A percentile compares a stretch with the other conserved stretches of the same genome.
Conservation (phyloP, 1,140 invertebrate species). For the Penaeus japonicus region DNA sequence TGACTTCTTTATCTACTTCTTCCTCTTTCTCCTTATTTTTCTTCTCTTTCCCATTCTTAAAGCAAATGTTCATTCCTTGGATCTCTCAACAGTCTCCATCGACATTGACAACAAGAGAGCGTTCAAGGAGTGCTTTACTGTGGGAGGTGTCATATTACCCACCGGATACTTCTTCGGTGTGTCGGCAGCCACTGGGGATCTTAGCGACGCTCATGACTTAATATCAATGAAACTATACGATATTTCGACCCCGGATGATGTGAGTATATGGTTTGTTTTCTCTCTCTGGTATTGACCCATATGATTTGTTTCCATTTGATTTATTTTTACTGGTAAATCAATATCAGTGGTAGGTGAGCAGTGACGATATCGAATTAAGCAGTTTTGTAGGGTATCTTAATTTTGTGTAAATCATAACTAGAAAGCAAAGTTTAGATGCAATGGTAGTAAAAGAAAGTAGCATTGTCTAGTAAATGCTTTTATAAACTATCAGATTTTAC, state of each 20-base stretch:
- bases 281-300: neutral
- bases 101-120: slow-evolving; percentile 90
- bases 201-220: slow-evolving; percentile 95
- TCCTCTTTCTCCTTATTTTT: too few relatives aligned
- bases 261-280: slow-evolving; percentile 61
- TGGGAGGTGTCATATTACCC: slow-evolving; percentile 88
- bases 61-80: neutral
- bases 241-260: slow-evolving; percentile 78
- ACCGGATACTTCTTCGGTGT: slow-evolving; percentile 96
- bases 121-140: slow-evolving; percentile 94
- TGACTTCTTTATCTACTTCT: too few relatives aligned
- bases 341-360: too few relatives aligned
- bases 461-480: too few relatives aligned
- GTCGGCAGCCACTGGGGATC: slow-evolving; percentile 88
- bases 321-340: neutral
- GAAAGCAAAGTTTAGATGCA: too few relatives aligned
- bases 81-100: slow-evolving; percentile 75
- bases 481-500: too few relatives aligned
- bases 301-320: neutral
- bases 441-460: too few relatives aligned
- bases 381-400: too few relatives aligned
- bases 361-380: too few relatives aligned
- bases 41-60: neutral
- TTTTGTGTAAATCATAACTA: too few relatives aligned
- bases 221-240: slow-evolving; percentile 91